Base-by-base conservation (phyloP, 1,140 invertebrate species). In the Atta colombica region DNA sequence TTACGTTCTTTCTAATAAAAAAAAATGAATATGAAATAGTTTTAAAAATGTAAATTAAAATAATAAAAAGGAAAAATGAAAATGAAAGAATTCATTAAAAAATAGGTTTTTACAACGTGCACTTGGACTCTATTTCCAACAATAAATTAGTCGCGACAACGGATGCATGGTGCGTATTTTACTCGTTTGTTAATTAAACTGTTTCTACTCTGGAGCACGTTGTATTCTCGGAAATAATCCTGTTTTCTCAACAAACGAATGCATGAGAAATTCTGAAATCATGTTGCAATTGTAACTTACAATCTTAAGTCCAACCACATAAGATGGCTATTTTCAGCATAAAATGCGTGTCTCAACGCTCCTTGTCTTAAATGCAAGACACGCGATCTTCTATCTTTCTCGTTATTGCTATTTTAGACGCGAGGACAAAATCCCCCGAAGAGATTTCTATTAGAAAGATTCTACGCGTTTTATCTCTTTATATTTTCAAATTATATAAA, bases 291-390 rank as follows among this genome's bases (percentile, higher is more conserved):
- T 28, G 78, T 58, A 51, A 80, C 28, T 39, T 53, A 39, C 53
- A 28, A 87, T 3, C 66, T 35, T 58, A 72, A 80, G 78, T 75
- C 60, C 39, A 89, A 89, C 74, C 85, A 72, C 77, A 92, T 90
- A 90, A 92, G 91, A 90, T 89, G 82, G 90, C 86, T 94, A 94
- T 94, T 94, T 94, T 91, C 45, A 93, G 91, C 91, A 65, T 77
- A n/a, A 86, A 89, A 75, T 35, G 66, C 65, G 25, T 66, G 69
- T 60, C 85, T 25, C 61, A 39, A 75, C 49, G 28, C 5, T 72
- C 25, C 14, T 87, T 85, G 88, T 86, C 39, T 45, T 49, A 61
- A 31, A 55, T 51, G 21, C n/a, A 58, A 4, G 35, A 68, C 65
- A 77, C 51, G 25, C 12, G 53, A n/a, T 61, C 74, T 84, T 63